Conservation (phyloP, 2,797 vertebrate genomes). For the Enteromius radiatus region DNA sequence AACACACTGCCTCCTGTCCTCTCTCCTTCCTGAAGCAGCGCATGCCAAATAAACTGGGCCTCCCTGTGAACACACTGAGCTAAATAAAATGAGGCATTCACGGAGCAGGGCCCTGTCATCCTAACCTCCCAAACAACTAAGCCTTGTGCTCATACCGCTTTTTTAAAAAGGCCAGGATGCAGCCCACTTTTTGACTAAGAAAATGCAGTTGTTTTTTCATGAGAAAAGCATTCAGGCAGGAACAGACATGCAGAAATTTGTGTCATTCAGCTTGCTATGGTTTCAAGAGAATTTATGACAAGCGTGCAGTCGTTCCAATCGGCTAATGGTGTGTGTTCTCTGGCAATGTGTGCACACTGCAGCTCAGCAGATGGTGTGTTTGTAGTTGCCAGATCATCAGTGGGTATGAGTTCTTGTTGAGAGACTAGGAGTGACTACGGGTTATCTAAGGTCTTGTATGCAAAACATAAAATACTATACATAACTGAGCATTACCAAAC, state of each 20-base stretch:
- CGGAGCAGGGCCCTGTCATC: slow-evolving; percentile 29
- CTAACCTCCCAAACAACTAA: slow-evolving; percentile 31
- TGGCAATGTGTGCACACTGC: slow-evolving; percentile 36
- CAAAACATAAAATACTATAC: background rate
- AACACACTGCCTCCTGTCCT: slow-evolving; percentile 64
- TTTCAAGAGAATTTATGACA: slow-evolving; percentile 26
- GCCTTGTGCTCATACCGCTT: slow-evolving; percentile 17
- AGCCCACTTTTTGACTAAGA: background rate
- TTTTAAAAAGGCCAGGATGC: slow-evolving; percentile 1
- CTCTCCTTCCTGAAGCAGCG: slow-evolving; percentile 56
- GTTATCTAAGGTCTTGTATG: slow-evolving; percentile 19
- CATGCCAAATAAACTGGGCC: slow-evolving; percentile 59
- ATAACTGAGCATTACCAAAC: background rate
- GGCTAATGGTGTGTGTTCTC: slow-evolving; percentile 16
- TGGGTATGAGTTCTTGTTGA: slow-evolving; percentile 29
- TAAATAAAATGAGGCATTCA: slow-evolving; percentile 62
- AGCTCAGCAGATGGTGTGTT: slow-evolving; percentile 52
- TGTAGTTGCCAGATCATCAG: slow-evolving; percentile 29
- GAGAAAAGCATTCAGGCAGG: background rate
- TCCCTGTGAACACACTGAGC: slow-evolving; percentile 51
- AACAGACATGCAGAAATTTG: slow-evolving; percentile 29
- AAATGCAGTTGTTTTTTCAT: background rate
- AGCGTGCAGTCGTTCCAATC: background rate
- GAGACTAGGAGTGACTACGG: slow-evolving; percentile 15
- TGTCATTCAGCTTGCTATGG: slow-evolving; percentile 8